Base-by-base conservation (phyloP, 1,140 invertebrate species). In the Drosophila teissieri region DNA sequence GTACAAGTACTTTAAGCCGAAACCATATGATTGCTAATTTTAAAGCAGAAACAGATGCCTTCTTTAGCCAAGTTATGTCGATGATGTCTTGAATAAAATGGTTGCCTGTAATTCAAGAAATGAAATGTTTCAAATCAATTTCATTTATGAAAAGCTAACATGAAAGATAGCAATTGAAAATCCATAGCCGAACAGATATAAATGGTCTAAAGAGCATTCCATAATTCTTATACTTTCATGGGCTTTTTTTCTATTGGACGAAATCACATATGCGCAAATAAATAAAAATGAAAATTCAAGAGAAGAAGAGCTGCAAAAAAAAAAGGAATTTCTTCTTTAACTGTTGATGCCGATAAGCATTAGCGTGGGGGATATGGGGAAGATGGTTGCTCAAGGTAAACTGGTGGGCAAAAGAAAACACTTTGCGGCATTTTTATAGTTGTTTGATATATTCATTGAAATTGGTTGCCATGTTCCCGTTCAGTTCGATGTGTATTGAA, bases 391-490 rank as follows among this genome's bases (percentile, higher is more conserved):
- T 78, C 74, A 88, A 88, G 84, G 79, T 88, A 82, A 83, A 69
- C 67, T 56, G 24, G 6, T 46, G 45, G 62, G 34, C 34, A 70
- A 70, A 86, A 77, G 78, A 88, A 86, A 88, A 88, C 83, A 88
- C 83, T 88, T 88, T 88, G 85, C 76, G 83, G 84, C 85, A 88
- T 88, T 88, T 88, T 88, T 88, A 88, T 88, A 88, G 83, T 88
- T 76, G 73, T 89, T 88, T 88, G 82, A 85, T 85, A 88, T 88
- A 88, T 88, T 88, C 83, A 88, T 86, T 88, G 83, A 88, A 83
- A 88, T 86, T 88, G 84, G 79, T 88, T 74, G 56, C 37, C 67
- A 70, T 45, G 57, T 60, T 60, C 4, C 53, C 55, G 14, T 45
- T 44, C 45, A 42, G 56, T 57, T 70, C 68, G 65, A 79, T 83